Evolutionary conservation across 2,113 vertebrate genomes (phyloP).

Genomic region (Salvator merianae): DNA sequence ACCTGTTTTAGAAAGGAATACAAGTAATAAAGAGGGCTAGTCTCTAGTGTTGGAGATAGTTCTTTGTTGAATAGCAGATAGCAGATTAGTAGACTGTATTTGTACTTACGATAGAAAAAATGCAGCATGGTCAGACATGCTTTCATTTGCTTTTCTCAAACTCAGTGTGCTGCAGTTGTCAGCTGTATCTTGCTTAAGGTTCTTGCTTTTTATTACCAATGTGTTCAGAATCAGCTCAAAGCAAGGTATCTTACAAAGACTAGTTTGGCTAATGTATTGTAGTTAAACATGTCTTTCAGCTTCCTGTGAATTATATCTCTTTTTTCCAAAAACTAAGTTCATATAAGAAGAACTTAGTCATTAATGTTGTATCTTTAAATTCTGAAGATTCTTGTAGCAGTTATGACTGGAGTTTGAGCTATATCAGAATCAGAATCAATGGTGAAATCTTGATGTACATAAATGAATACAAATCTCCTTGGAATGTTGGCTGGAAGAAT

Average conservation of each 20-base stretch:
- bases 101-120: not conserved
- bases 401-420: not conserved
- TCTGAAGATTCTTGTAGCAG: not conserved
- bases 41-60: not conserved
- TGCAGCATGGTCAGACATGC: not conserved
- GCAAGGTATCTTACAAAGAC: not conserved
- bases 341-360: too few relatives aligned
- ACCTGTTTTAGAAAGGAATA: not conserved
- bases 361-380: not conserved
- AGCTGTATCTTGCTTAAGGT: not conserved
- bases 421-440: not conserved
- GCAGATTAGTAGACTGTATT: not conserved
- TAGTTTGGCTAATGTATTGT: not conserved
- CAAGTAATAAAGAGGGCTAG: not conserved
- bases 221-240: not conserved
- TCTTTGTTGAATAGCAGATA: not conserved
- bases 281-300: not conserved
- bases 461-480: not conserved
- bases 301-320: not conserved
- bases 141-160: not conserved
- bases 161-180: not conserved
- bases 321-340: not conserved
- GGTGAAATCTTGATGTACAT: not conserved
- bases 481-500: not conserved
- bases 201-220: not conserved